Conservation (phyloP, 2,113 vertebrate species). For the Mesitornis unicolor region DNA sequence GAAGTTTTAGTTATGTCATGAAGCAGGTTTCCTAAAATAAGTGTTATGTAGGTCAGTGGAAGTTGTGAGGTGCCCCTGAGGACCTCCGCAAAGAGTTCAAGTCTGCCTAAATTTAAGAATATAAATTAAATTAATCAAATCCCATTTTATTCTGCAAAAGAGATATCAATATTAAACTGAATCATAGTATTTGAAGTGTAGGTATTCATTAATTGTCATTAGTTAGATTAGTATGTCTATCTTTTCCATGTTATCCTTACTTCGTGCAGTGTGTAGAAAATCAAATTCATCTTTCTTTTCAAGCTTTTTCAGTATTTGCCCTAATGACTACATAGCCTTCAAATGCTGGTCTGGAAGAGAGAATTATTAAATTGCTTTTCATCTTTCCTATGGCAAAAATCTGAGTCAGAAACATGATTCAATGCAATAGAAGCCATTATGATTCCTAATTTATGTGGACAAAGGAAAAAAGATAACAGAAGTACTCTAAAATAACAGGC, state of each 20-base stretch:
- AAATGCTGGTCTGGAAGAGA: background rate
- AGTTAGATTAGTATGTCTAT: background rate
- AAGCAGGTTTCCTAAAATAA: background rate
- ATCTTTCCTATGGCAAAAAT: background rate
- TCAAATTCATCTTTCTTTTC: background rate
- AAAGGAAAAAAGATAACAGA: background rate
- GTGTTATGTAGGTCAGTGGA: background rate
- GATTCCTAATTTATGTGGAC: background rate
- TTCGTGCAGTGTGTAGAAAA: background rate
- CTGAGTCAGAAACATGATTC: background rate
- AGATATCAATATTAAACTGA: background rate
- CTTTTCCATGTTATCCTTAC: background rate
- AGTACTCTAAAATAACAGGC: background rate
- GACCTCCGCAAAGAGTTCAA: background rate
- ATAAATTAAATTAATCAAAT: background rate
- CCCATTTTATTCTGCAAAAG: background rate
- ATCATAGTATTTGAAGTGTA: background rate
- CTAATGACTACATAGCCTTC: background rate
- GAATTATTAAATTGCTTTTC: background rate
- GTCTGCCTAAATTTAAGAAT: background rate
- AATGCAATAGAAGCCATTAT: background rate
- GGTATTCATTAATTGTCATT: background rate
- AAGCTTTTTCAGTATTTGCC: background rate
- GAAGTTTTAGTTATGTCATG: background rate
- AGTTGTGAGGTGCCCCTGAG: fast-evolving